Evolutionary conservation across 2,113 vertebrate genomes (phyloP).

Genomic region (Lanius collurio): DNA sequence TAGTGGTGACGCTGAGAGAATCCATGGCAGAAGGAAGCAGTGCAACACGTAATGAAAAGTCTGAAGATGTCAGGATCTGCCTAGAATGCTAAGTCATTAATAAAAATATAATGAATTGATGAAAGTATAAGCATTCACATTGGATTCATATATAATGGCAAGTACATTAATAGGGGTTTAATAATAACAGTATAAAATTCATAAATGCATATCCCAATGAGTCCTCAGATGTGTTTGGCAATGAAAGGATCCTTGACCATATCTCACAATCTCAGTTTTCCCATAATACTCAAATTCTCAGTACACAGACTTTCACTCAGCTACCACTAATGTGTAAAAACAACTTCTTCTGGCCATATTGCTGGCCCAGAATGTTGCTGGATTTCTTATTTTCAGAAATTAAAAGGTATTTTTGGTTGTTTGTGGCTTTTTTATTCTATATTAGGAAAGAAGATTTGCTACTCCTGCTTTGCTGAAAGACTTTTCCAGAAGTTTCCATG

Average conservation of each 20-base stretch:
- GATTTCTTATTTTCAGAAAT: background rate
- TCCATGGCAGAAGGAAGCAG: background rate
- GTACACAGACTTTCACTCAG: background rate
- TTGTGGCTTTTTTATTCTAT: fast-evolving
- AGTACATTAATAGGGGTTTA: background rate
- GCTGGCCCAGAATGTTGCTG: background rate
- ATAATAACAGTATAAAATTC: background rate
- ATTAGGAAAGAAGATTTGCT: background rate
- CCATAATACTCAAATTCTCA: background rate
- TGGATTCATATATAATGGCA: background rate
- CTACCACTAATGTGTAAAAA: background rate
- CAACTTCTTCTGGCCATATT: background rate
- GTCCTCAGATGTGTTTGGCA: background rate
- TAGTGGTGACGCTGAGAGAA: background rate
- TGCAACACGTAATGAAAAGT: background rate
- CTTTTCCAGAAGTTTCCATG: background rate
- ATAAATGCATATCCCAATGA: background rate
- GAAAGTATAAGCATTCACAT: background rate
- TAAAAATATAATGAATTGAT: background rate
- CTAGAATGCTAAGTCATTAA: background rate
- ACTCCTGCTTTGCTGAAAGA: background rate
- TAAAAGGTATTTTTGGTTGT: fast-evolving
- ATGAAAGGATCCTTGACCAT: background rate
- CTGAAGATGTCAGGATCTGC: background rate
- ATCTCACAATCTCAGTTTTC: background rate